A percentile compares a stretch with the other conserved stretches of the same genome.
Evolutionary conservation across 2,113 vertebrate genomes (phyloP).

Genomic region (Gulo gulo): DNA sequence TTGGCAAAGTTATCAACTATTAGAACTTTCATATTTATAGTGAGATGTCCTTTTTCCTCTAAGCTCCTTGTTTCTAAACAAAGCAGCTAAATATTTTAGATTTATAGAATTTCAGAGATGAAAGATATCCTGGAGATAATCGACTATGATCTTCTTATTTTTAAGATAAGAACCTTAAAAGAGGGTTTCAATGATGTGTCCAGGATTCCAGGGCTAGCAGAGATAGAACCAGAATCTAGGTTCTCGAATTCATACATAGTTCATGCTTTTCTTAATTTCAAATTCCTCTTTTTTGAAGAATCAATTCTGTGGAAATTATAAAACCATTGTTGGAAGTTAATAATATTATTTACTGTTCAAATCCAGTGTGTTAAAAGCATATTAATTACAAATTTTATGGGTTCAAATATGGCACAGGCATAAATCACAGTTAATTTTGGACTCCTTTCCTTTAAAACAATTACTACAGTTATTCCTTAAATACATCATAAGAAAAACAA

Average conservation of each 20-base stretch:
- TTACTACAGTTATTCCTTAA: conserved; percentile 10
- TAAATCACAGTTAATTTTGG: conserved; percentile 37
- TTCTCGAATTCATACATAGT: not conserved
- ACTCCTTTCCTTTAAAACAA: conserved; percentile 5
- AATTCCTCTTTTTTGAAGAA: not conserved
- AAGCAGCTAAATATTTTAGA: not conserved
- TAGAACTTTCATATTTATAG: not conserved
- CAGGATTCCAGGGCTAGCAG: not conserved
- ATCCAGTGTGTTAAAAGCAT: not conserved
- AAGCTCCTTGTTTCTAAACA: not conserved
- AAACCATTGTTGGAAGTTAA: not conserved
- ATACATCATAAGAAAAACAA: not conserved
- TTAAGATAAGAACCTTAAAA: not conserved
- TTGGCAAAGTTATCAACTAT: not conserved
- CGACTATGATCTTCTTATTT: not conserved
- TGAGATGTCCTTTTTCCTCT: not conserved
- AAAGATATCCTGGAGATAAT: not conserved
- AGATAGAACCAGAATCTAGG: not conserved
- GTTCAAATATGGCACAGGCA: not conserved
- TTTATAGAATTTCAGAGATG: not conserved
- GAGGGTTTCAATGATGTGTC: not conserved
- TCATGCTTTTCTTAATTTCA: conserved; percentile 32
- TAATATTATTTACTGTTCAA: not conserved
- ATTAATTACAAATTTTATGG: conserved; percentile 2
- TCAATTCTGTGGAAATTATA: not conserved